Evolutionary conservation across 2,888 invertebrate species (phyloP).

Genomic region (Chrysolina haemoptera): DNA sequence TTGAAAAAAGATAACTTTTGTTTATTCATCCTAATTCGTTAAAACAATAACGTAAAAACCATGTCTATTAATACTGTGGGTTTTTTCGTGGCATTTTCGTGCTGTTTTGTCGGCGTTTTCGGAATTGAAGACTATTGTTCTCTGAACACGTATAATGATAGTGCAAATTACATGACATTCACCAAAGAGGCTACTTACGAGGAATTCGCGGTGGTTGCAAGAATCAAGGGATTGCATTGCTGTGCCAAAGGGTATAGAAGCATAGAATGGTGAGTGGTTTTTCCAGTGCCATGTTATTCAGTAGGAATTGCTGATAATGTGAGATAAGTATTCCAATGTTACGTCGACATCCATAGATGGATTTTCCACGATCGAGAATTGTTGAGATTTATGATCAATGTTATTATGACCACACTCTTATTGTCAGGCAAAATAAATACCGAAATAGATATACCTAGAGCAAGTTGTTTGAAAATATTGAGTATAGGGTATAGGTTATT

Average conservation of each 20-base stretch:
- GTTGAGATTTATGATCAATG: background rate
- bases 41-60: conserved; percentile 11
- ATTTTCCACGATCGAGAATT: background rate
- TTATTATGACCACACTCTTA: too few species aligned
- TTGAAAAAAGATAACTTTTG: background rate
- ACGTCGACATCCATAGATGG: background rate
- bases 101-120: conserved; percentile 29
- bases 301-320: background rate
- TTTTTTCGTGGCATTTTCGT: conserved; percentile 33
- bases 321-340: background rate
- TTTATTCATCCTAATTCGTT: background rate
- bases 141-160: conserved; percentile 72
- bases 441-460: too few species aligned
- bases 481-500: too few species aligned
- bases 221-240: conserved; percentile 84
- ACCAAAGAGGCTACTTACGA: conserved; percentile 80
- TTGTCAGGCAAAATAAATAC: background rate
- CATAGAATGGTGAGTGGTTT: conserved; percentile 81
- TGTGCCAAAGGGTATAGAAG: conserved; percentile 84
- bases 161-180: conserved; percentile 79
- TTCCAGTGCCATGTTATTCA: background rate
- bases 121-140: conserved; percentile 74
- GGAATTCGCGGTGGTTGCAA: conserved; percentile 80
- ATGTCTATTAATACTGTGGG: conserved; percentile 33
- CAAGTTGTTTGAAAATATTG: too few species aligned